Conservation (phyloP, 2,113 vertebrate genomes). For the Myotis brandtii region DNA sequence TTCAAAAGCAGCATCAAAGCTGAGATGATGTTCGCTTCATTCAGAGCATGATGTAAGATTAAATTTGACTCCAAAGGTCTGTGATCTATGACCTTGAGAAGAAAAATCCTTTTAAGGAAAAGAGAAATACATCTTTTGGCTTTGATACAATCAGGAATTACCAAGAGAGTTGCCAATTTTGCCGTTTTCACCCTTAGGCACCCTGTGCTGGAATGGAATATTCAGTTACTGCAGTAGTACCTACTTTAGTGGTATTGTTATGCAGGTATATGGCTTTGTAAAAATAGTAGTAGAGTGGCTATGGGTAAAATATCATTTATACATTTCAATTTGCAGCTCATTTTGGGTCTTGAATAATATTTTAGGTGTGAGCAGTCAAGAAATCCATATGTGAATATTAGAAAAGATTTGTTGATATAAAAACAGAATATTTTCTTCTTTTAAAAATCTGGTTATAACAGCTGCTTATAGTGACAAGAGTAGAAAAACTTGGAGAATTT, state of each 20-base stretch:
- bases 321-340: not conserved
- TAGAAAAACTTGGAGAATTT: not conserved
- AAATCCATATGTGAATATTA: constrained; percentile 39
- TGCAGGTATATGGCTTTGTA: not conserved
- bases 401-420: constrained; percentile 53
- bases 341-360: constrained; percentile 53
- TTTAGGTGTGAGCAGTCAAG: constrained; percentile 18
- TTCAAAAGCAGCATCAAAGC: not conserved
- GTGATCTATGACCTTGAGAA: not conserved
- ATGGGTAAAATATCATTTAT: not conserved
- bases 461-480: not conserved
- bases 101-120: constrained; percentile 1
- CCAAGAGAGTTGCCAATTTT: not conserved
- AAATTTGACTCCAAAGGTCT: not conserved
- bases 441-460: constrained; percentile 40
- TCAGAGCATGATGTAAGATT: not conserved
- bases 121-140: not conserved
- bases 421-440: constrained; percentile 43
- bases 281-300: not conserved
- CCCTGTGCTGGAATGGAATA: not conserved
- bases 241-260: not conserved
- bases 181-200: not conserved
- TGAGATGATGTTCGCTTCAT: not conserved
- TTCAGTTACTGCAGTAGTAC: not conserved
- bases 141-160: not conserved